Percentiles rank a stretch among this genome's conserved stretches.
Conservation (phyloP, 64 coral and sea anemone genomes). For the Catalaphyllia jardinei region DNA sequence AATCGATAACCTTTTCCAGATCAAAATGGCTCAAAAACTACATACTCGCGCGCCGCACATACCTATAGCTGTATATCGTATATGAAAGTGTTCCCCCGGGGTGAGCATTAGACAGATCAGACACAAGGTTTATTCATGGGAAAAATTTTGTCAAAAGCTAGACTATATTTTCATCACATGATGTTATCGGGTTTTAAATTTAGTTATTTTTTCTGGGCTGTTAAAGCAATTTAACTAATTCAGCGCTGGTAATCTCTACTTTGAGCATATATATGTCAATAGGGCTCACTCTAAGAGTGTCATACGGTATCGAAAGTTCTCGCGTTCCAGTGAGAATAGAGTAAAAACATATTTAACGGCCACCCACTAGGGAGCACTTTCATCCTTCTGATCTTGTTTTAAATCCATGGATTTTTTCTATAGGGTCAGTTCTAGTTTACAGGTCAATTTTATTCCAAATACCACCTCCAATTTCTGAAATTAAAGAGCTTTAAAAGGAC, state of each 20-base stretch:
- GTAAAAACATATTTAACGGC: not conserved
- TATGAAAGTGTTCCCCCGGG: too few relatives aligned
- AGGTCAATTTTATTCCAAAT: not conserved
- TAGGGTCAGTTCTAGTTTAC: not conserved
- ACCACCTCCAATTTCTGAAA: not conserved
- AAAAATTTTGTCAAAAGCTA: not conserved
- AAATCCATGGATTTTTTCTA: not conserved
- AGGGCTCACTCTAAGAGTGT: not conserved
- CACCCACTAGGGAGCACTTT: conserved; percentile 11
- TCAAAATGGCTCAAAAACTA: too few relatives aligned
- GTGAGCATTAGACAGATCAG: not conserved
- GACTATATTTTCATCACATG: not conserved
- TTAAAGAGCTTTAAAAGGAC: too few relatives aligned
- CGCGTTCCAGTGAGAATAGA: not conserved
- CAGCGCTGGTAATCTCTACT: not conserved
- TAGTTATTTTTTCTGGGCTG: not conserved
- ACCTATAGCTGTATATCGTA: too few relatives aligned
- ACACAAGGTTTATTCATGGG: not conserved
- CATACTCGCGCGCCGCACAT: too few relatives aligned
- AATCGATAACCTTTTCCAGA: too few relatives aligned
- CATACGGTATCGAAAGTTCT: not conserved
- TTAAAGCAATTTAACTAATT: conserved; percentile 12
- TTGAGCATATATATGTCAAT: not conserved
- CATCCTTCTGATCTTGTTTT: not conserved
- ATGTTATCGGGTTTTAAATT: not conserved